phyloP scores from a whole-genome alignment of 2,888 invertebrate genomes.

The Parnassius orleans region DNA sequence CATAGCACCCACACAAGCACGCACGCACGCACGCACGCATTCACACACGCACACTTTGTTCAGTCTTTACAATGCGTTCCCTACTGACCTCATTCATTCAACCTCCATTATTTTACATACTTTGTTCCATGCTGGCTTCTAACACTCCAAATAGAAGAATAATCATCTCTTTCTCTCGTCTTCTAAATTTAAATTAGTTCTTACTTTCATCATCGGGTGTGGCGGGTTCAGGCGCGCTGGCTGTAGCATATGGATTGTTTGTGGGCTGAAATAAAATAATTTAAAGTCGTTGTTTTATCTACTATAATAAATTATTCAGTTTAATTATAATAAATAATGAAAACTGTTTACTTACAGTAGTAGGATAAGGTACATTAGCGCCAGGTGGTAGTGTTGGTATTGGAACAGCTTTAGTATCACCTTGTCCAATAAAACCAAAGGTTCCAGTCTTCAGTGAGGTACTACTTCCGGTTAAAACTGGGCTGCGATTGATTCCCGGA shows the following conservation, averaged over 20 bases:
- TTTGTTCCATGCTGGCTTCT: neutral
- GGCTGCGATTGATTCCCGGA: conserved; percentile 10
- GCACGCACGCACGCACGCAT: too few species aligned
- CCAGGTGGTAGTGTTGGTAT: conserved; percentile 46
- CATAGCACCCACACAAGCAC: too few species aligned
- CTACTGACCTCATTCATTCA: too few species aligned
- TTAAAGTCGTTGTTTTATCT: neutral
- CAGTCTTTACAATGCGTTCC: too few species aligned
- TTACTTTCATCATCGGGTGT: conserved; percentile 41
- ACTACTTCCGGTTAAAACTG: conserved; percentile 12
- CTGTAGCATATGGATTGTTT: conserved; percentile 44
- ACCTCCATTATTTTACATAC: too few species aligned
- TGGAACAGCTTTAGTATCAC: conserved; percentile 15
- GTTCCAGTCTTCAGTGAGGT: conserved; percentile 42
- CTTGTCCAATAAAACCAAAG: conserved; percentile 39
- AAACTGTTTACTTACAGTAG: conserved; percentile 32
- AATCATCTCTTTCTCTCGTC: neutral
- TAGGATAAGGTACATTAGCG: conserved; percentile 45
- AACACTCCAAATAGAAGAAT: neutral
- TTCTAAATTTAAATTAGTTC: neutral
- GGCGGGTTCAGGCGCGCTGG: conserved; percentile 51
- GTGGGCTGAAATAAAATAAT: conserved; percentile 29
- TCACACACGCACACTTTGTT: too few species aligned
- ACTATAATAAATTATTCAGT: neutral
- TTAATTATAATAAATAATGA: neutral